These are phyloP conservation scores for Meghimatium bilineatum DNA, from an alignment of 2,888 invertebrate genomes.

Conservation along the genomic window DNA sequence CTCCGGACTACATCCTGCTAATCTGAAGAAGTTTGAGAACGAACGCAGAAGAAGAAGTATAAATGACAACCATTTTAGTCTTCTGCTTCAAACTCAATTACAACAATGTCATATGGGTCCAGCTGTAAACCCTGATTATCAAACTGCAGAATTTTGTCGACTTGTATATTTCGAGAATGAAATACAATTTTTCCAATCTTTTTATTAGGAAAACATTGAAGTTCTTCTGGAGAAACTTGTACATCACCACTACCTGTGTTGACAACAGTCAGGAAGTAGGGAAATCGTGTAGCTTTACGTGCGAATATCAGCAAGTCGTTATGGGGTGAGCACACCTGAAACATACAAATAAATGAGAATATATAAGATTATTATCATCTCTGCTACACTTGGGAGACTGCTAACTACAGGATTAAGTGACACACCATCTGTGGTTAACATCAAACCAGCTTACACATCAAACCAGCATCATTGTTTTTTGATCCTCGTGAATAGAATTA, in stretches of 20 bases:
- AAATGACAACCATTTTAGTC: background rate
- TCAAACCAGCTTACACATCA: no score
- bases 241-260: conserved; percentile 60
- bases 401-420: no score
- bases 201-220: conserved; percentile 49
- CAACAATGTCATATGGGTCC: conserved; percentile 48
- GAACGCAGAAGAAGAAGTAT: no score
- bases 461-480: no score
- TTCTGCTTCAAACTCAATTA: conserved; percentile 49
- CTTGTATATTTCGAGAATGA: conserved; percentile 55
- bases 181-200: conserved; percentile 59
- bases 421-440: no score
- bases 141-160: conserved; percentile 31
- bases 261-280: conserved; percentile 70
- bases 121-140: conserved; percentile 35
- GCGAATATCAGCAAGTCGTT: conserved; percentile 68
- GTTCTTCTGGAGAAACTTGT: conserved; percentile 52
- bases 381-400: no score
- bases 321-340: conserved; percentile 32
- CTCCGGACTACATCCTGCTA: no score
- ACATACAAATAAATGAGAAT: no score
- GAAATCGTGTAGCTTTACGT: conserved; percentile 72
- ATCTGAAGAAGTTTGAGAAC: no score
- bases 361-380: no score
- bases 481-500: no score